phyloP scores from a whole-genome alignment of 1,140 invertebrate genomes.

The Drosophila paulistorum region DNA sequence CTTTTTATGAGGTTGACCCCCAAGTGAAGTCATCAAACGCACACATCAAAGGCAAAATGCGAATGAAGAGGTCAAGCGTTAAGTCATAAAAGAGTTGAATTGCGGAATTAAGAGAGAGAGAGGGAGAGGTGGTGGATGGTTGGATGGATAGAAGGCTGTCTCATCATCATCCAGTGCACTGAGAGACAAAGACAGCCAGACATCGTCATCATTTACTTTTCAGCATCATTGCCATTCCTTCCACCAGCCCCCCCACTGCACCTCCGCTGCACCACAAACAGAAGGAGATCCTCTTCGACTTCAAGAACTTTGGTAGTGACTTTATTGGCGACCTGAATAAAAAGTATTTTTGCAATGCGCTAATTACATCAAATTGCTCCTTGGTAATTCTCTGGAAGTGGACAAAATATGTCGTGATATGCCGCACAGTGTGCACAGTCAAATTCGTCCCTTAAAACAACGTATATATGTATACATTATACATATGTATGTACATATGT shows the following conservation, averaged over 20 bases:
- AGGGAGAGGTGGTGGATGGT: constrained; percentile 25
- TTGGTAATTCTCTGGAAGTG: constrained; percentile 48
- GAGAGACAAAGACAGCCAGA: constrained; percentile 47
- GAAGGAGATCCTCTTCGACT: constrained; percentile 33
- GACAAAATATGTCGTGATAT: constrained; percentile 19
- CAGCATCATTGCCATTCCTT: constrained; percentile 57
- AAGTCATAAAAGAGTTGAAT: constrained; percentile 64
- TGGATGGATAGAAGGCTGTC: constrained; percentile 36
- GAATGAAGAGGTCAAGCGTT: constrained; percentile 71
- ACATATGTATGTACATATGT: too few relatives aligned
- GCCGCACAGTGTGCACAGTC: constrained; percentile 2
- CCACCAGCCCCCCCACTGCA: too few relatives aligned
- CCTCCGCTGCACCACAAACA: constrained; percentile 5
- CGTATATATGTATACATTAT: too few relatives aligned
- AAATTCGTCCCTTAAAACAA: too few relatives aligned
- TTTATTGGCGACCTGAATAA: constrained; percentile 66
- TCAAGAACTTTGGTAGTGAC: constrained; percentile 23
- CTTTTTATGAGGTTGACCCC: constrained; percentile 58
- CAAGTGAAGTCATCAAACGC: constrained; percentile 63
- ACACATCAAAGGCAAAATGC: constrained; percentile 71
- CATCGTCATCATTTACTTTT: constrained; percentile 33
- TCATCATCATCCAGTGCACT: constrained; percentile 39
- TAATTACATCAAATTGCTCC: constrained; percentile 70
- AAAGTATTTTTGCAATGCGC: constrained; percentile 70
- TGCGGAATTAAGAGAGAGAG: constrained; percentile 8